Evolutionary conservation across 2,888 invertebrate genomes (phyloP), one percentile per base, ranked within the genome.

Genomic region (Hirudinaria manillensis): DNA sequence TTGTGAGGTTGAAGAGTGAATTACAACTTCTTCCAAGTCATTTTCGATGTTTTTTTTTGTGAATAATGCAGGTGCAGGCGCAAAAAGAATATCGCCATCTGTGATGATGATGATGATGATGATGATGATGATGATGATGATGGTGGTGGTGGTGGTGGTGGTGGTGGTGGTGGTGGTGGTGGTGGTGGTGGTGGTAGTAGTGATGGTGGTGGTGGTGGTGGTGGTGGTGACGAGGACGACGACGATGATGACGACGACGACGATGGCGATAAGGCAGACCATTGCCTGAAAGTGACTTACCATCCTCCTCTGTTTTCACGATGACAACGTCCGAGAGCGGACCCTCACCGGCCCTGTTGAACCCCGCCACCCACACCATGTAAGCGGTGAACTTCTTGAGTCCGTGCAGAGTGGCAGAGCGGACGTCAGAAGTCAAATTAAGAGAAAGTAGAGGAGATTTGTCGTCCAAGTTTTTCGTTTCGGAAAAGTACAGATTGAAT

Each of bases 351-450:
- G 95, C 93, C n/a, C 92, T 93, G 7, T 96, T 96, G 85, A 91
- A 92, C 0, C 84, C 84, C 77, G 83, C 80, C 66, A 83, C 94
- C 94, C 94, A 94, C 83, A 98, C 91, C 86, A 93, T 91, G 89
- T 98, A 98, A 86, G 93, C 91, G 77, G 95, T 95, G 94, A 94
- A 97, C 79, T 92, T 91, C 85, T 92, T 91, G 83, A 97, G 90
- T 87, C 93, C 93, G 85, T 93, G 92, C 87, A 96, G 89, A 79
- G 91, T 88, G 87, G 92, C 91, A 83, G 81, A 79, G 65, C 78
- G 78, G 53, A 79, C 77, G 36, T 80, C 77, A 27, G 85, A 83
- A 68, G 83, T 83, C 53, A 85, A 82, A 55, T 78, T 76, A 3
- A 75, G 76, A 27, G 82, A 84, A 92, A 89, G 85, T 89, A 92